These are phyloP conservation scores for Drosophila paulistorum DNA, from an alignment of 1,140 invertebrate species.

Conservation along the genomic window DNA sequence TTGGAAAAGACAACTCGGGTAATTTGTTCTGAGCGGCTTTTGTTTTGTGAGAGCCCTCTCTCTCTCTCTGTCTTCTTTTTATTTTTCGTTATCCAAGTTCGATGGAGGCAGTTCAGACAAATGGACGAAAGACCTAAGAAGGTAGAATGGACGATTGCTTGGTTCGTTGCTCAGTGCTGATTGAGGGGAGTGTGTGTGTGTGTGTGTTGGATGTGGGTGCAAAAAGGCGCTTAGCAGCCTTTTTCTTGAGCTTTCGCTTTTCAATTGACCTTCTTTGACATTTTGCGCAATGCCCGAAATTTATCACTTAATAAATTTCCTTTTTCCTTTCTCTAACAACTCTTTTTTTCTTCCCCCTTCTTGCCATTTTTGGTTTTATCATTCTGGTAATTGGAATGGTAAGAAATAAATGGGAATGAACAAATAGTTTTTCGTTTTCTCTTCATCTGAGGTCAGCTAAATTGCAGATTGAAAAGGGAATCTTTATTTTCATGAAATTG, in stretches of 20 bases:
- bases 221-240: conserved; percentile 63
- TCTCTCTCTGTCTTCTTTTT: conserved; percentile 54
- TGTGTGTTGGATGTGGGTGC: conserved; percentile 44
- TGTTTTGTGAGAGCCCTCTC: conserved; percentile 65
- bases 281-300: conserved; percentile 69
- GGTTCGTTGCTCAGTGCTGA: conserved; percentile 47
- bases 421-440: conserved; percentile 15
- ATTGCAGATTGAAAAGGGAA: conserved; percentile 43
- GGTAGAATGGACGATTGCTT: conserved; percentile 49
- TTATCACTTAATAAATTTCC: conserved; percentile 80
- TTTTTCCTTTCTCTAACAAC: conserved; percentile 8
- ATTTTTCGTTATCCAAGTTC: conserved; percentile 18
- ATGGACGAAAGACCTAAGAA: conserved; percentile 32
- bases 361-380: conserved; percentile 1
- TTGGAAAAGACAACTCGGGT: conserved; percentile 75
- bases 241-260: conserved; percentile 73
- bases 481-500: conserved; percentile 6
- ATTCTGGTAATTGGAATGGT: conserved; percentile 17
- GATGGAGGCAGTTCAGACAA: conserved; percentile 16
- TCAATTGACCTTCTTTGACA: conserved; percentile 78
- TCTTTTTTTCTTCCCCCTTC: neutral
- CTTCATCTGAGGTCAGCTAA: conserved; percentile 44
- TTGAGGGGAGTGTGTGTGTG: conserved; percentile 37
- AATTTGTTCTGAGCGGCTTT: conserved; percentile 80
- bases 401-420: conserved; percentile 8